Base-by-base conservation (phyloP, 2,113 vertebrate genomes). In the Brachyistius frenatus region DNA sequence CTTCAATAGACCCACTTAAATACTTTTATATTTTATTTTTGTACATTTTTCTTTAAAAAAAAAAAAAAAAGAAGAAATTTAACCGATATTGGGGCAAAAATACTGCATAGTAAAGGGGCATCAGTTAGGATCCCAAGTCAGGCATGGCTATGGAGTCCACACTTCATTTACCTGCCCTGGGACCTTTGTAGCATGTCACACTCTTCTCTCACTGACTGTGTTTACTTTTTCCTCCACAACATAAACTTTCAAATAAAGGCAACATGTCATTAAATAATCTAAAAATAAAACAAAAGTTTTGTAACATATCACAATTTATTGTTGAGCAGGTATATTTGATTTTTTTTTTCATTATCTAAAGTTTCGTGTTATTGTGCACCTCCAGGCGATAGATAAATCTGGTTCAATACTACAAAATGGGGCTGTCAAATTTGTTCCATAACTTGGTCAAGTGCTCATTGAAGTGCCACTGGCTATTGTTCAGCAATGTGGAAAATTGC, bases 401-500 rank as follows among this genome's bases (percentile, higher is more conserved):
- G 41, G 30, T 16, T 72, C 6, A 53, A 58, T 33, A n/a, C n/a
- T 56, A 47, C 14, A 30, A 85, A 76, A 61, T 36, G 10, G 15
- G 15, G 14, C 14, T 31, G 23, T 36, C 11, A 0, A 57, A n/a
- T 50, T 37, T 71, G 47, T 39, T 49, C 36, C 15, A 73, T 35
- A 84, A 70, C 57, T 78, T 63, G 63, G 41, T 70, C 78, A 85
- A 63, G 35, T 36, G 52, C 39, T 77, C 52, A 74, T 6, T 68
- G 10, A 64, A 72, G 70, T 80, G 57, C 74, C 54, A 83, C n/a
- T 56, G 56, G 70, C 80, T 72, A 84, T 88, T 85, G 75, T 82
- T 83, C 58, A 83, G 66, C 62, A 81, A 77, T 68, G 85, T 6
- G n/a, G 80, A 86, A 84, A 91, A 89, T 77, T 74, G 36, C 70